phyloP scores from a whole-genome alignment of 1,140 invertebrate species.

The Nixonia krombeini region DNA sequence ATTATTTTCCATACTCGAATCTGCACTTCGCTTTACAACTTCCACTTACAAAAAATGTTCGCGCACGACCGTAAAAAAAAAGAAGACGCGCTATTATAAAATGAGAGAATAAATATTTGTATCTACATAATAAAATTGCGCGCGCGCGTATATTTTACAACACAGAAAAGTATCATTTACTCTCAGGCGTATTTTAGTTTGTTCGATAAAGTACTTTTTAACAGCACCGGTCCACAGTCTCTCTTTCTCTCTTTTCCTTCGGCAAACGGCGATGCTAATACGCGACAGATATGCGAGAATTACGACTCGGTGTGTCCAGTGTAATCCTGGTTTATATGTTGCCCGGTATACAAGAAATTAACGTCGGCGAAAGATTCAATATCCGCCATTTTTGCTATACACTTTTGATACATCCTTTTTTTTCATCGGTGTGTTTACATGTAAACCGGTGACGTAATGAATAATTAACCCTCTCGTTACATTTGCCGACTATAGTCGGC shows the following conservation, averaged over 20 bases:
- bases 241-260: conserved; percentile 26
- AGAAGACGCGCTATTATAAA: conserved; percentile 36
- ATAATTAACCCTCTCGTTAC: too few relatives aligned
- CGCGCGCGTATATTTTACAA: conserved; percentile 40
- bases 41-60: conserved; percentile 24
- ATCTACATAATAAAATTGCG: conserved; percentile 43
- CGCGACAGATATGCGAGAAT: conserved; percentile 54
- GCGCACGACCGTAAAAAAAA: conserved; percentile 9
- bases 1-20: too few relatives aligned
- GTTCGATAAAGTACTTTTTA: conserved; percentile 48
- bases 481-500: too few relatives aligned
- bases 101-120: conserved; percentile 45
- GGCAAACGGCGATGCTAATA: conserved; percentile 40
- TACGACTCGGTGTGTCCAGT: conserved; percentile 56
- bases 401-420: conserved; percentile 8
- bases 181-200: conserved; percentile 42
- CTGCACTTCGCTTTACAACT: too few relatives aligned
- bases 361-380: conserved; percentile 21
- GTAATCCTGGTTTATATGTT: conserved; percentile 67
- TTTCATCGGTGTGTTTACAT: not conserved
- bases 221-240: conserved; percentile 41
- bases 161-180: conserved; percentile 46
- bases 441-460: too few relatives aligned
- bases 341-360: conserved; percentile 36
- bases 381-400: conserved; percentile 19